phyloP scores from a whole-genome alignment of 1,140 invertebrate genomes.

The Nautilus pompilius region DNA sequence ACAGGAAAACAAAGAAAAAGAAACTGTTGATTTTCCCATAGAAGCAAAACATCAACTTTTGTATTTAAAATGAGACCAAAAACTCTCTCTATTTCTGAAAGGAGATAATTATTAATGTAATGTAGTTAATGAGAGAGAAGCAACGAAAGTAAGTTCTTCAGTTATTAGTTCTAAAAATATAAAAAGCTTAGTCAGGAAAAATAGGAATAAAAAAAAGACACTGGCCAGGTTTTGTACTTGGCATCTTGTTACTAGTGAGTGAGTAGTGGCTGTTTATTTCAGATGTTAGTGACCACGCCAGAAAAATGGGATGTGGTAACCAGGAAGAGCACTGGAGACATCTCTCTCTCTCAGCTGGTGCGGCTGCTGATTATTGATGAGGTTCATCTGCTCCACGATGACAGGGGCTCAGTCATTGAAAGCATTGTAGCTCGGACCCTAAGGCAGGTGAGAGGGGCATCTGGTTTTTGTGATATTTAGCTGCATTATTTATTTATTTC shows the following conservation, averaged over 20 bases:
- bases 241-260: too few relatives aligned
- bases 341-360: slow-evolving; percentile 84
- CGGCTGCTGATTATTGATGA: slow-evolving; percentile 97
- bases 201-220: too few relatives aligned
- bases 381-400: slow-evolving; percentile 95
- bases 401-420: slow-evolving; percentile 96
- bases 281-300: slow-evolving; percentile 96
- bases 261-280: too few relatives aligned
- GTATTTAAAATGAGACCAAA: background rate
- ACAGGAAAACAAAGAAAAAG: too few relatives aligned
- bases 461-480: background rate
- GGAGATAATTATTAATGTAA: too few relatives aligned
- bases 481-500: background rate
- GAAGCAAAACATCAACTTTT: background rate
- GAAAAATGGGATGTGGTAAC: slow-evolving; percentile 99
- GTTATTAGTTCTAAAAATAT: too few relatives aligned
- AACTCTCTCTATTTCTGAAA: too few relatives aligned
- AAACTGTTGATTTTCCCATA: too few relatives aligned
- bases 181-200: too few relatives aligned
- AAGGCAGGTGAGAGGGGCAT: slow-evolving; percentile 67
- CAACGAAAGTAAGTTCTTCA: too few relatives aligned
- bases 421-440: slow-evolving; percentile 93
- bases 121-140: too few relatives aligned
- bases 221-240: too few relatives aligned
- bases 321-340: slow-evolving; percentile 88